Conservation (phyloP, 2,888 invertebrate species). For the Acanthacorydalis orientalis region DNA sequence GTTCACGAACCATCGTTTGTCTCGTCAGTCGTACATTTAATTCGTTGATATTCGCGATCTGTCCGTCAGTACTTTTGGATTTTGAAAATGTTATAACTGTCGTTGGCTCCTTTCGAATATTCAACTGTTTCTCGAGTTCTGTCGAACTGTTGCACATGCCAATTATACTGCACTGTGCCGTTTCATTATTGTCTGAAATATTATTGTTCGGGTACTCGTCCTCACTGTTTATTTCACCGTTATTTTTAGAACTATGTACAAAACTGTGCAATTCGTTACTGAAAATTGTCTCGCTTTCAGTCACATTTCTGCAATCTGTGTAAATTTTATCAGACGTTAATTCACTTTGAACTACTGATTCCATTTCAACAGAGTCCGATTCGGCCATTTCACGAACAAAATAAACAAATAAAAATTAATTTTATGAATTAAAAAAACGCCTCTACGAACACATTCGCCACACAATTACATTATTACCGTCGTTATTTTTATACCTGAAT, state of each 20-base stretch:
- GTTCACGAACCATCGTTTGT: too few relatives aligned
- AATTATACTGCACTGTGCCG: not conserved
- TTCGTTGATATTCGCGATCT: too few relatives aligned
- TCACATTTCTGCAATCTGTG: too few relatives aligned
- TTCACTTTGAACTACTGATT: not conserved
- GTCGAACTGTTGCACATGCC: too few relatives aligned
- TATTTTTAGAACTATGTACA: not conserved
- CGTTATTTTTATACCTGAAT: too few relatives aligned
- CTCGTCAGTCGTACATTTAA: too few relatives aligned
- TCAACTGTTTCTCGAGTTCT: not conserved
- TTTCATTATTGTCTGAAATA: not conserved
- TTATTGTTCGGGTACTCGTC: conserved; percentile 3
- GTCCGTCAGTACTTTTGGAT: too few relatives aligned
- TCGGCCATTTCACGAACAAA: conserved; percentile 2
- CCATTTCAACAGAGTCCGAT: conserved; percentile 1
- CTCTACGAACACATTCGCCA: too few relatives aligned
- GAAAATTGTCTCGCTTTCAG: not conserved
- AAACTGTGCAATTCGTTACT: not conserved
- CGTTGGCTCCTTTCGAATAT: not conserved
- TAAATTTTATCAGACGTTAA: too few relatives aligned
- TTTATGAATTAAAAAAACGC: too few relatives aligned
- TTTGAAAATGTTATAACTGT: not conserved
- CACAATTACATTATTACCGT: too few relatives aligned
- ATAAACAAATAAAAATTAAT: not conserved
- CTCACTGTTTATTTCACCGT: not conserved